These are phyloP conservation scores for Bemisia tabaci DNA, from an alignment of 1,140 invertebrate species.

Conservation along the genomic window DNA sequence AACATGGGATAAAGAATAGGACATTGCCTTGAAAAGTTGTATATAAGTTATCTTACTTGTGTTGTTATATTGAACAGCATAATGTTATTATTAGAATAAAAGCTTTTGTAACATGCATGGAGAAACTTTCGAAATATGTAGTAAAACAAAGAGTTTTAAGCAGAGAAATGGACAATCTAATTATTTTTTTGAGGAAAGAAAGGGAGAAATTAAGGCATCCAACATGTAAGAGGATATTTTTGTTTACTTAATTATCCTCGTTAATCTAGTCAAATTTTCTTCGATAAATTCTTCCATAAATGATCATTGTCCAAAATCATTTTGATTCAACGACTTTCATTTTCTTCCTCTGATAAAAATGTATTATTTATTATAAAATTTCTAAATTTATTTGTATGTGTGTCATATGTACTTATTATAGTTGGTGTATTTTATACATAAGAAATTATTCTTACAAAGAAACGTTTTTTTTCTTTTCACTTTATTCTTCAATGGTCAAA, in stretches of 20 bases:
- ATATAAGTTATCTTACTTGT: too few relatives aligned
- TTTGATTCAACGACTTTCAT: neutral
- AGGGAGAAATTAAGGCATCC: neutral
- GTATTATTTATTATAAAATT: neutral
- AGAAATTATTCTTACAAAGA: too few relatives aligned
- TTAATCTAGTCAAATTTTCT: neutral
- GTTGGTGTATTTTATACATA: neutral
- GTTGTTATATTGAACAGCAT: too few relatives aligned
- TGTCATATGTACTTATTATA: neutral
- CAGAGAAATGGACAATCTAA: neutral
- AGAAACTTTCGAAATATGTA: too few relatives aligned
- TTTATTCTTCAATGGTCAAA: too few relatives aligned
- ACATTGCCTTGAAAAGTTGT: too few relatives aligned
- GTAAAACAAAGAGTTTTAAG: neutral
- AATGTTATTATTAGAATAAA: too few relatives aligned
- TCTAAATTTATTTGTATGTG: neutral
- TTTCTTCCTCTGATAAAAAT: neutral
- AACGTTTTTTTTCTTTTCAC: too few relatives aligned
- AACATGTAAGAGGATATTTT: neutral
- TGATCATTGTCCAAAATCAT: neutral
- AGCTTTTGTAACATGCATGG: too few relatives aligned
- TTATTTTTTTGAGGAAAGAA: neutral
- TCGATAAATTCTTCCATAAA: neutral
- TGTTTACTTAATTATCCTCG: neutral
- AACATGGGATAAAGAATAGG: too few relatives aligned